Evolutionary conservation across 2,113 vertebrate genomes (phyloP).

Genomic region (Chinchilla lanigera): DNA sequence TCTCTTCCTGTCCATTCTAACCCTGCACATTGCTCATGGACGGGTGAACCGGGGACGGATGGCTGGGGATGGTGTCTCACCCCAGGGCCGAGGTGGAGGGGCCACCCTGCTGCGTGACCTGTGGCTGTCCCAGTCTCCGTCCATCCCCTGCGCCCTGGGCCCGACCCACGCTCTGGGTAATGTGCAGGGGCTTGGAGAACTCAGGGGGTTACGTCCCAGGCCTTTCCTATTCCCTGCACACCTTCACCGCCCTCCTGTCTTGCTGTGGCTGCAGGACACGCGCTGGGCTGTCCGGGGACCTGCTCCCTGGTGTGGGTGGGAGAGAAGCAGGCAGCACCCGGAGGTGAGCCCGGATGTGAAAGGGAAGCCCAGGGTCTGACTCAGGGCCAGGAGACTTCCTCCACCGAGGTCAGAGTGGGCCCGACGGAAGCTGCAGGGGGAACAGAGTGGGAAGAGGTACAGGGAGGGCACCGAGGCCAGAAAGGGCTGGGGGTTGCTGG

Average conservation of each 20-base stretch:
- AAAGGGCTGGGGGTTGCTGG: rapidly evolving
- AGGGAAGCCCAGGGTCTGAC: not conserved
- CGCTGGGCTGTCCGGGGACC: not conserved
- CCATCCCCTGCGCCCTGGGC: rapidly evolving
- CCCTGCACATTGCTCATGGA: not conserved
- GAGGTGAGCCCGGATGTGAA: rapidly evolving
- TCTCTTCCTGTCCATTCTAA: not conserved
- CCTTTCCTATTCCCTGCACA: rapidly evolving
- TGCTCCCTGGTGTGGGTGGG: rapidly evolving
- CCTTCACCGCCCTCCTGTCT: rapidly evolving
- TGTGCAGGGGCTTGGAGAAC: not conserved
- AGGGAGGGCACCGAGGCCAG: not conserved
- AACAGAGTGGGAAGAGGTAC: not conserved
- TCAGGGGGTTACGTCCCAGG: rapidly evolving
- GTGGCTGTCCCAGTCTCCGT: not conserved
- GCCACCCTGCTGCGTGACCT: no score
- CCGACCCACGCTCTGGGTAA: no score
- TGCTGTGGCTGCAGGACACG: rapidly evolving
- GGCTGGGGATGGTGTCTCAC: rapidly evolving
- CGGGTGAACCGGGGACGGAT: not conserved
- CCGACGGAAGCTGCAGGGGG: no score
- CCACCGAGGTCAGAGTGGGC: not conserved
- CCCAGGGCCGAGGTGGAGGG: rapidly evolving
- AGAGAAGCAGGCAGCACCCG: no score
- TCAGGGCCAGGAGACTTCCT: not conserved